Evolutionary conservation across 2,113 vertebrate species (phyloP).

Genomic region (Rhea pennata): DNA sequence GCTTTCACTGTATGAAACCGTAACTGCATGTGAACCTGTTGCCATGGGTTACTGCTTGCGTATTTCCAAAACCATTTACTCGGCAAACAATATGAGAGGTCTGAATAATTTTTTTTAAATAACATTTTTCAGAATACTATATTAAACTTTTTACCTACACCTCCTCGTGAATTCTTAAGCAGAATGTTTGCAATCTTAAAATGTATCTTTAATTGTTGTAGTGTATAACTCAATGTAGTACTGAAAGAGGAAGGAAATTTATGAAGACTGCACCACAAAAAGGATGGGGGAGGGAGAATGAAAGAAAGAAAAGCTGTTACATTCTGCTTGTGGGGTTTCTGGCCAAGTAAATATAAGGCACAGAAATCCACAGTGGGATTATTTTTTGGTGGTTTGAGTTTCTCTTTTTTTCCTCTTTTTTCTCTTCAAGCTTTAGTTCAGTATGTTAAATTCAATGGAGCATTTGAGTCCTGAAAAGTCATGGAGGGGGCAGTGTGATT

Average conservation of each 20-base stretch:
- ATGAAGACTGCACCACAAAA: conserved; percentile 37
- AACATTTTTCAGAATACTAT: background rate
- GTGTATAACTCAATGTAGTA: background rate
- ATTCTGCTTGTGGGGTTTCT: background rate
- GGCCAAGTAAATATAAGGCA: background rate
- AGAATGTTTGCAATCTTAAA: background rate
- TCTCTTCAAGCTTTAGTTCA: background rate
- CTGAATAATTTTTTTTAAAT: background rate
- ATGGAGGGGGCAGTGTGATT: background rate
- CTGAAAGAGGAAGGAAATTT: conserved; percentile 70
- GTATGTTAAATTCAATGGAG: background rate
- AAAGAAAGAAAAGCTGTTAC: conserved; percentile 14
- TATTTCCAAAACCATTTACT: background rate
- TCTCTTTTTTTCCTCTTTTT: background rate
- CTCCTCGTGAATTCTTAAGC: background rate
- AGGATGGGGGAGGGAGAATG: conserved; percentile 48
- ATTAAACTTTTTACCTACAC: background rate
- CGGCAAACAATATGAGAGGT: background rate
- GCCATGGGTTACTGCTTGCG: background rate
- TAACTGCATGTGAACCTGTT: background rate
- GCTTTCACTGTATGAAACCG: background rate
- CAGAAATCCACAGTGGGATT: background rate
- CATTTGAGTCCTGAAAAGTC: background rate
- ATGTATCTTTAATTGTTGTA: background rate
- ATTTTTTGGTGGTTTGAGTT: background rate